A percentile compares a stretch with the other conserved stretches of the same genome.
phyloP scores from a whole-genome alignment of 2,888 invertebrate species.

The Trachelus iudaicus region DNA sequence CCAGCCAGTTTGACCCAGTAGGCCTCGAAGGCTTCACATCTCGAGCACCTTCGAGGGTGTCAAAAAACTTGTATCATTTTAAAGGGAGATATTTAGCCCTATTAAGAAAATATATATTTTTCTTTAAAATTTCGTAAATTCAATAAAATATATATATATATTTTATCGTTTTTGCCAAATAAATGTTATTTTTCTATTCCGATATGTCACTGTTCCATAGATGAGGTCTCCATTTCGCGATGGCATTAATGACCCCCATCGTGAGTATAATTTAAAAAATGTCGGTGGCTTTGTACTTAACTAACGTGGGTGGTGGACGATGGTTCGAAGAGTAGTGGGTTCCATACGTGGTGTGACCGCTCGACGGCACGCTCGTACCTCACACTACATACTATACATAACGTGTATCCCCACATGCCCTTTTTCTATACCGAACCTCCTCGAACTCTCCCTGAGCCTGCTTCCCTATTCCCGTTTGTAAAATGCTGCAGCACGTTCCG shows the following conservation, averaged over 20 bases:
- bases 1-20: background rate
- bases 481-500: background rate
- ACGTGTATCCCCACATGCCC: background rate
- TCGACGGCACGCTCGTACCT: constrained; percentile 25
- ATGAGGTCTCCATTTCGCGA: constrained; percentile 23
- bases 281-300: constrained; percentile 21
- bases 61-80: background rate
- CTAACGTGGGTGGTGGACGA: constrained; percentile 15
- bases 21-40: background rate
- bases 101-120: background rate
- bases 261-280: constrained; percentile 27
- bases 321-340: constrained; percentile 9
- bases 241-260: constrained; percentile 30
- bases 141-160: background rate
- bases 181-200: background rate
- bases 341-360: constrained; percentile 28
- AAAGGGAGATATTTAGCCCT: background rate
- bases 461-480: background rate
- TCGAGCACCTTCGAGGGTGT: background rate
- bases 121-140: background rate
- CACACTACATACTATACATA: constrained; percentile 1
- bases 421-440: background rate
- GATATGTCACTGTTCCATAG: constrained; percentile 11
- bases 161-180: background rate
- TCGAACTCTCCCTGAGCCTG: background rate